Percentiles rank a stretch among this genome's conserved stretches.
phyloP scores from a whole-genome alignment of 2,113 vertebrate species.

The Nyctibius bracteatus region DNA sequence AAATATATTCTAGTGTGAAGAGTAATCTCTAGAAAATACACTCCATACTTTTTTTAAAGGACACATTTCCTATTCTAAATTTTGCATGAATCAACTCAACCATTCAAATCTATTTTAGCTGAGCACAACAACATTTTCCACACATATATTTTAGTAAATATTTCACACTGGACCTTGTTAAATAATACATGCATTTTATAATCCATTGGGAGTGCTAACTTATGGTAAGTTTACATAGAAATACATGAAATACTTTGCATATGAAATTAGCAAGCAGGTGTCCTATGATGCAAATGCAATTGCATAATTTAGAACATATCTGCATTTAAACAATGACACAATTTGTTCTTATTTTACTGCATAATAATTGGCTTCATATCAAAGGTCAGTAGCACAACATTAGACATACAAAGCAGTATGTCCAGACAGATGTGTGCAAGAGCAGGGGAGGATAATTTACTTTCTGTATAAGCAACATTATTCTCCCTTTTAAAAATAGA shows the following conservation, averaged over 20 bases:
- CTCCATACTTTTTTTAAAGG: background rate
- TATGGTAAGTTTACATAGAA: background rate
- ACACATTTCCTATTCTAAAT: background rate
- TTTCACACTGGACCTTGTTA: background rate
- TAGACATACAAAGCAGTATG: background rate
- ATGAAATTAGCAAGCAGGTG: background rate
- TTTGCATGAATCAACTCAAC: background rate
- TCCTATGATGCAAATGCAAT: background rate
- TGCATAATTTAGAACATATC: background rate
- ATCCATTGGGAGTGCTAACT: background rate
- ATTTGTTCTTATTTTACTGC: background rate
- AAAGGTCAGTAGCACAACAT: background rate
- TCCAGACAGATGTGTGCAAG: background rate
- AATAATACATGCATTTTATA: background rate
- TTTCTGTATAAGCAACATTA: background rate
- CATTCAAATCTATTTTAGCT: background rate
- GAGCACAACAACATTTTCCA: background rate
- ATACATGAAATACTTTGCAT: background rate
- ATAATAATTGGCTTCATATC: background rate
- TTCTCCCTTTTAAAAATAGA: background rate
- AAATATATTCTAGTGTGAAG: background rate
- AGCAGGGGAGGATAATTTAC: background rate
- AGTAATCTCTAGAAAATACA: background rate
- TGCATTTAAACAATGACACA: background rate
- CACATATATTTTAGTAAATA: background rate